phyloP scores from a whole-genome alignment of 2,113 vertebrate genomes.

The Urocolius indicus region DNA sequence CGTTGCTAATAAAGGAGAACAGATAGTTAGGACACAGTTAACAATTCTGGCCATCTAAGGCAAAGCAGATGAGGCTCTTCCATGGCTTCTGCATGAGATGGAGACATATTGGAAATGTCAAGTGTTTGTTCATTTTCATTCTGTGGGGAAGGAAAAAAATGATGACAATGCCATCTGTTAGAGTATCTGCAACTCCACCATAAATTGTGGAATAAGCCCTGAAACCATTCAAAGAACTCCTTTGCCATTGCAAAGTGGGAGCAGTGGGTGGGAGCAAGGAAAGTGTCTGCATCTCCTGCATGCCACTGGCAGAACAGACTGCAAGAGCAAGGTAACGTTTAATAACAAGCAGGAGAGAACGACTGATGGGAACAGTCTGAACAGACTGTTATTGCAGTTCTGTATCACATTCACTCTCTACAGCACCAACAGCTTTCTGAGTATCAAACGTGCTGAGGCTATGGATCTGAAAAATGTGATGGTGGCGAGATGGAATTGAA shows the following conservation, averaged over 20 bases:
- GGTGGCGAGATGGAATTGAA: not conserved
- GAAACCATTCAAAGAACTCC: conserved; percentile 13
- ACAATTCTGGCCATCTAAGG: not conserved
- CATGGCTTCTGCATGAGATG: not conserved
- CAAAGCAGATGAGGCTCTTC: not conserved
- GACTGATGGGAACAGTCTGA: not conserved
- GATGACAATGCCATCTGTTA: conserved; percentile 63
- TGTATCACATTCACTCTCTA: not conserved
- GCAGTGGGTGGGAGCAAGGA: not conserved
- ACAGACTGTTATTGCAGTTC: not conserved
- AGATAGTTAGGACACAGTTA: not conserved
- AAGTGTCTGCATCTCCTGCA: not conserved
- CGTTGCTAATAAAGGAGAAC: not conserved
- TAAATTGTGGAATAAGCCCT: conserved; percentile 26
- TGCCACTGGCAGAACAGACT: not conserved
- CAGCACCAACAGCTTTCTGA: not conserved
- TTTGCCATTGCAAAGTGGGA: conserved; percentile 19
- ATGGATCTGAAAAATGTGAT: not conserved
- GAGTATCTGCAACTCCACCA: conserved; percentile 35
- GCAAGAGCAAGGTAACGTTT: not conserved
- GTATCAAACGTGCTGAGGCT: not conserved
- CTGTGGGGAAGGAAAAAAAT: conserved; percentile 44
- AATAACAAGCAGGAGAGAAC: not conserved
- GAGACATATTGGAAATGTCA: conserved; percentile 64
- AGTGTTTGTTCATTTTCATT: conserved; percentile 58